These are phyloP conservation scores for Rhagologus leucostigma DNA, from an alignment of 2,113 vertebrate genomes.

Conservation along the genomic window DNA sequence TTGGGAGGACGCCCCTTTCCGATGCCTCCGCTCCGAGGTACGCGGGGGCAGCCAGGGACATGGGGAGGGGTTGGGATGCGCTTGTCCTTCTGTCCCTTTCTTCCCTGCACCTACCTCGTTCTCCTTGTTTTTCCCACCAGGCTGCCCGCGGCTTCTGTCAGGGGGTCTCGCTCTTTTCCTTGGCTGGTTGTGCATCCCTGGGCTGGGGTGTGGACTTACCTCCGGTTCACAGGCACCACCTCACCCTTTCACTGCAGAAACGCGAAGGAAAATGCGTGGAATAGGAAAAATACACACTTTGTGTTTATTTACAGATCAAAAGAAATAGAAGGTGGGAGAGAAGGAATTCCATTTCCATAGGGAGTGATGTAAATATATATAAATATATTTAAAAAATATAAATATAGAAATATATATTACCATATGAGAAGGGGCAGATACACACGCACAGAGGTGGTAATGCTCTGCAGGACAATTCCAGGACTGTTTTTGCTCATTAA, in stretches of 20 bases:
- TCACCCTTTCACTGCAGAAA: background rate
- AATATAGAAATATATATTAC: no score
- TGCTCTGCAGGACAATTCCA: background rate
- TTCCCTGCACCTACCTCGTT: no score
- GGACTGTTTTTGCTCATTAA: background rate
- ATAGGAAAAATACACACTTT: accelerated
- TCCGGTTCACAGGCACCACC: accelerated
- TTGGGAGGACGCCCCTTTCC: background rate
- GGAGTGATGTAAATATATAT: accelerated
- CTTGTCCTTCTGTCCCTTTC: background rate
- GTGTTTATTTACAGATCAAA: background rate
- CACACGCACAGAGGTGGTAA: background rate
- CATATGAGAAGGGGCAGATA: no score
- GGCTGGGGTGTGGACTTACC: accelerated
- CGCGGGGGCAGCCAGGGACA: background rate
- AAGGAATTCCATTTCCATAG: accelerated
- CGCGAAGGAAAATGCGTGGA: accelerated
- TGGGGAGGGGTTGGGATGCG: background rate
- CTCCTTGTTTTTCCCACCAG: background rate
- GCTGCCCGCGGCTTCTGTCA: background rate
- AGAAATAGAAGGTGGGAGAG: background rate
- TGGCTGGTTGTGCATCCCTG: background rate
- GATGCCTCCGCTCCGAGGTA: background rate
- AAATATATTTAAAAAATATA: background rate
- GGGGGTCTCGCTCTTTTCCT: accelerated